A percentile compares a stretch with the other conserved stretches of the same genome.
Conservation (phyloP, 1,140 invertebrate genomes). For the Eumeta japonica region DNA sequence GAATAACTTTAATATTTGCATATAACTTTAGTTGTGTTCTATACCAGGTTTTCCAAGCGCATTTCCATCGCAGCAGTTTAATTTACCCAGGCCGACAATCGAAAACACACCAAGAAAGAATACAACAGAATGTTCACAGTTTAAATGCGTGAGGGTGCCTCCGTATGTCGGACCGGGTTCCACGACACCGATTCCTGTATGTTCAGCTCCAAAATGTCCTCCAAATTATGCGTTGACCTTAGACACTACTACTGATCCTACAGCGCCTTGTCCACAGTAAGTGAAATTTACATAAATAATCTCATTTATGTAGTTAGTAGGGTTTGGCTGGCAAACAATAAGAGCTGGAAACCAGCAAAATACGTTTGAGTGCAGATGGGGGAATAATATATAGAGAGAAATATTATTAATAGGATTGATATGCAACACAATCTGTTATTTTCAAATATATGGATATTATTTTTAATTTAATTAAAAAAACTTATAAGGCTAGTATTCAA, state of each 20-base stretch:
- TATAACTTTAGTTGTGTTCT: slow-evolving; percentile 1
- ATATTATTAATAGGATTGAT: no score
- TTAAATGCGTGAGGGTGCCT: slow-evolving; percentile 53
- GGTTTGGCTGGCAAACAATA: neutral
- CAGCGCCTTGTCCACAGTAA: slow-evolving; percentile 53
- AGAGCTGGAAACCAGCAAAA: no score
- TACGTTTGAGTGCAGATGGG: no score
- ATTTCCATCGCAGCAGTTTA: slow-evolving; percentile 28
- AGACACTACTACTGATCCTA: slow-evolving; percentile 33
- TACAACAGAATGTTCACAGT: slow-evolving; percentile 55
- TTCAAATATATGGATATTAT: no score
- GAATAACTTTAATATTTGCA: no score
- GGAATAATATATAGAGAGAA: no score
- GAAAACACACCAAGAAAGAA: slow-evolving; percentile 13
- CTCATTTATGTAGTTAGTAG: neutral
- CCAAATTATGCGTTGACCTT: slow-evolving; percentile 53
- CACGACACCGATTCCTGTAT: slow-evolving; percentile 33
- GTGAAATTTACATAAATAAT: slow-evolving; percentile 13
- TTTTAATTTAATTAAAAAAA: no score
- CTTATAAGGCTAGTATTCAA: no score
- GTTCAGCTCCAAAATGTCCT: slow-evolving; percentile 61
- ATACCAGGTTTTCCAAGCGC: neutral
- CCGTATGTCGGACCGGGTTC: slow-evolving; percentile 20
- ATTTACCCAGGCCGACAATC: slow-evolving; percentile 24
- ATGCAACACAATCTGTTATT: no score